Conservation (phyloP, 2,113 vertebrate genomes). For the Elgaria multicarinata region DNA sequence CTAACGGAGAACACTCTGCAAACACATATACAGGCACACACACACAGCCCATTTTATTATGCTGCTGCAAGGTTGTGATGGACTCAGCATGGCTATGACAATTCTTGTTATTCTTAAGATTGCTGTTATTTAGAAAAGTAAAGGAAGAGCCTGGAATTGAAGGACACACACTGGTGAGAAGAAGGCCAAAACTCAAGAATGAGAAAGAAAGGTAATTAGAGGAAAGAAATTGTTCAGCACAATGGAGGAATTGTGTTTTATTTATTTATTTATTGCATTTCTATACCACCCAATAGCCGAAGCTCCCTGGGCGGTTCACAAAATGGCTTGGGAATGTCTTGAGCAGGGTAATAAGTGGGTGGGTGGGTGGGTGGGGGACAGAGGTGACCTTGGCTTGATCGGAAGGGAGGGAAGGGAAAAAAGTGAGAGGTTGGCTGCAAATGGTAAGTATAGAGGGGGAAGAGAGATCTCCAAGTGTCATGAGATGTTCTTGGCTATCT, state of each 20-base stretch:
- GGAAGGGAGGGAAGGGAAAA: not conserved
- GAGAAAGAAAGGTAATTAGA: not conserved
- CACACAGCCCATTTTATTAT: conserved; percentile 9
- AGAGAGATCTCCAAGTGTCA: not conserved
- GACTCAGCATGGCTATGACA: conserved; percentile 19
- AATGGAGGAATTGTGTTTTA: not conserved
- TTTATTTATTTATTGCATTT: too few relatives aligned
- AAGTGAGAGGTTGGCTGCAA: conserved; percentile 10
- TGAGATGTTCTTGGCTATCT: not conserved
- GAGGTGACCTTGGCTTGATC: conserved; percentile 16
- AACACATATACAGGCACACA: not conserved
- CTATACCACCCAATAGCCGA: too few relatives aligned
- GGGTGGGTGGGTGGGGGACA: fast-evolving
- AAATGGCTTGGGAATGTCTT: too few relatives aligned
- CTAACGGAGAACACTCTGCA: conserved; percentile 12
- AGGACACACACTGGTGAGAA: too few relatives aligned
- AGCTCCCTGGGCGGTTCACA: too few relatives aligned
- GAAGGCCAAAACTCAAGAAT: too few relatives aligned
- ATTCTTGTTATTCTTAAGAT: not conserved
- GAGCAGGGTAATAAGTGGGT: too few relatives aligned
- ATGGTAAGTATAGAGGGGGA: not conserved
- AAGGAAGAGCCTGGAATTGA: not conserved
- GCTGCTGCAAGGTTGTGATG: conserved; percentile 26
- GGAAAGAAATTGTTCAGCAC: conserved; percentile 24
- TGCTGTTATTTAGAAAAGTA: not conserved